Base-by-base conservation (phyloP, 2,797 vertebrate species). In the Hafferia zeledoni region DNA sequence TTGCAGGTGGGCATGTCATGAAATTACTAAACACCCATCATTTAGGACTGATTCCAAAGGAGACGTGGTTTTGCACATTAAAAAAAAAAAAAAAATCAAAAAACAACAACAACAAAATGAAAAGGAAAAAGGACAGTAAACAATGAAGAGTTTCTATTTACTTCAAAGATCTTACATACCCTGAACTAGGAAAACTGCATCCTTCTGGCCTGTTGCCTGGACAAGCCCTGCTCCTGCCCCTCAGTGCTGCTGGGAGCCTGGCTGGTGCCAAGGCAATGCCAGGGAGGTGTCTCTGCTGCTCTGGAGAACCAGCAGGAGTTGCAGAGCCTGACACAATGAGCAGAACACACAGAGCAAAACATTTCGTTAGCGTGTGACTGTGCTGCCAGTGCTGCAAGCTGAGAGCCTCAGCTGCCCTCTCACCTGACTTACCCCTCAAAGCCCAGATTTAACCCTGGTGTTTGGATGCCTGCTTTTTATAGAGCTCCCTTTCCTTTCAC, bases 341-440 rank as follows among this genome's bases (percentile, higher is more conserved):
- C 49, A 14, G 13, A 23, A 49, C 11, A 11, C 8, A 8, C 35
- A 2, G 2, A 86, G 44, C 23, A 83, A 80, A 90, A 35, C 0
- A 0, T 39, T 74, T 39, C 0, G 0, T 19, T 24, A 10, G 10
- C 0, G 7, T 35, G 49, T 2, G 13, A 25, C 37, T 10, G 18
- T 25, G 53, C 65, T 67, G 64, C 85, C 3, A 3, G 19, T 33
- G 59, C 75, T 33, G 41, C 64, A 68, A 70, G 60, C 56, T 2
- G 20, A 87, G 63, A 53, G 24, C 37, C 74, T 76, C 83, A 0
- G 72, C 74, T 89, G 69, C 65, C 69, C 89, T 71, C 49, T 88
- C 68, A 81, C 72, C 71, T 49, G 44, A 49, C 13, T 25, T 16
- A 47, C 13, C 56, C 43, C 79, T 64, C 52, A 74, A 33, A 85